Conservation (phyloP, 2,113 vertebrate species). For the Psammodynastes pulverulentus region DNA sequence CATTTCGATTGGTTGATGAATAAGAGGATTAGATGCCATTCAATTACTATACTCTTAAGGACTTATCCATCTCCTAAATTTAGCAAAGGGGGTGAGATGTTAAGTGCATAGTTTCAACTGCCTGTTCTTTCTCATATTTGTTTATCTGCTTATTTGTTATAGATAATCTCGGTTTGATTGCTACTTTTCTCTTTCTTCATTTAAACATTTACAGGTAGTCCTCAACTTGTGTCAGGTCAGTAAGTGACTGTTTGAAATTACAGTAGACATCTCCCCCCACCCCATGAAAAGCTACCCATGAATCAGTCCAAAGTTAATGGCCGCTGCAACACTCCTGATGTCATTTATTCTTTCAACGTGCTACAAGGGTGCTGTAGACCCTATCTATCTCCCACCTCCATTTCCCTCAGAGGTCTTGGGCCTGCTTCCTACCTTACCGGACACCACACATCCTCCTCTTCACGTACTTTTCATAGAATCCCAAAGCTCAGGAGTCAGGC, state of each 20-base stretch:
- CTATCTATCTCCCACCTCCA: background rate
- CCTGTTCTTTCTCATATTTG: background rate
- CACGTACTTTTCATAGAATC: background rate
- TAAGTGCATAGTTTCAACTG: background rate
- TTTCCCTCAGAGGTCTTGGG: background rate
- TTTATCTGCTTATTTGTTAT: background rate
- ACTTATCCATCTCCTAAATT: background rate
- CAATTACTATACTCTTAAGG: background rate
- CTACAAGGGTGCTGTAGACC: background rate
- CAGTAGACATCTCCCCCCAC: too few species aligned
- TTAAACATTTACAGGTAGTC: background rate
- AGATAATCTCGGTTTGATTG: background rate
- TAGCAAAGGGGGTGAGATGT: background rate
- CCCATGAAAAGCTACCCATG: background rate
- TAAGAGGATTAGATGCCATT: background rate
- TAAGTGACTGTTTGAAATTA: background rate
- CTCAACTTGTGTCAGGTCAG: background rate
- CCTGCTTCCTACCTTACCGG: background rate
- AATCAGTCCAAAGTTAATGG: background rate
- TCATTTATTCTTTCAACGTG: background rate
- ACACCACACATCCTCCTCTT: background rate
- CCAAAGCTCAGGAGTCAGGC: background rate
- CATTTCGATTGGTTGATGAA: background rate
- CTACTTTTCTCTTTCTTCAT: background rate
- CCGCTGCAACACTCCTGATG: background rate